These are phyloP conservation scores for Pseudolaguvia tuberculata DNA, from an alignment of 2,113 vertebrate genomes.

Conservation along the genomic window DNA sequence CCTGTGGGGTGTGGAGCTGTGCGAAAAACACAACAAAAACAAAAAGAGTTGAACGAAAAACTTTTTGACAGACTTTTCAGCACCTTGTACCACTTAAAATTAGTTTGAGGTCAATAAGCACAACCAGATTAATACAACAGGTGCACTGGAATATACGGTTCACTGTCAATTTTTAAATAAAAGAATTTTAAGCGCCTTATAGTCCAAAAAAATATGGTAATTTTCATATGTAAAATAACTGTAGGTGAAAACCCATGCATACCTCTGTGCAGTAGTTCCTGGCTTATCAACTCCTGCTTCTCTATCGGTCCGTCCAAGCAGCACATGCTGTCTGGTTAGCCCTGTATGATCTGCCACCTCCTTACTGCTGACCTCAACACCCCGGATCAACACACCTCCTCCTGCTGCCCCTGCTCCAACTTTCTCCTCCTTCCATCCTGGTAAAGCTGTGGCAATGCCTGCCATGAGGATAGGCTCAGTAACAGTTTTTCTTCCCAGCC, in stretches of 20 bases:
- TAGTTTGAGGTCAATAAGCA: too few species aligned
- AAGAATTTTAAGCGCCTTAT: too few species aligned
- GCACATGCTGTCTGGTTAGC: constrained; percentile 80
- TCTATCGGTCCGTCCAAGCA: constrained; percentile 73
- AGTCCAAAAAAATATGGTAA: too few species aligned
- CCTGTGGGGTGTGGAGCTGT: too few species aligned
- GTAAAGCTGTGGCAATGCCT: constrained; percentile 60
- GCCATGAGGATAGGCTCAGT: constrained; percentile 63
- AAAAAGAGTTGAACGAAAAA: too few species aligned
- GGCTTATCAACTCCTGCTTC: constrained; percentile 61
- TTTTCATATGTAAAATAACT: too few species aligned
- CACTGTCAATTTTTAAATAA: too few species aligned
- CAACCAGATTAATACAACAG: too few species aligned
- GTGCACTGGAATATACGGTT: too few species aligned
- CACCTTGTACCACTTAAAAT: too few species aligned
- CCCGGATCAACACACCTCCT: constrained; percentile 77
- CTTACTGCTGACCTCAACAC: constrained; percentile 87
- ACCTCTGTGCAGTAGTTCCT: constrained; percentile 61
- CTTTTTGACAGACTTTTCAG: too few species aligned
- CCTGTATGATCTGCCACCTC: constrained; percentile 85
- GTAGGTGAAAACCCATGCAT: neutral
- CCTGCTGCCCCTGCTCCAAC: constrained; percentile 64
- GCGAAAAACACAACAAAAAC: too few species aligned
- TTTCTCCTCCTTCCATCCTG: constrained; percentile 60
- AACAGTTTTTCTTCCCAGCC: constrained; percentile 61